Conservation (phyloP, 2,888 invertebrate species). For the Carcina quercana region DNA sequence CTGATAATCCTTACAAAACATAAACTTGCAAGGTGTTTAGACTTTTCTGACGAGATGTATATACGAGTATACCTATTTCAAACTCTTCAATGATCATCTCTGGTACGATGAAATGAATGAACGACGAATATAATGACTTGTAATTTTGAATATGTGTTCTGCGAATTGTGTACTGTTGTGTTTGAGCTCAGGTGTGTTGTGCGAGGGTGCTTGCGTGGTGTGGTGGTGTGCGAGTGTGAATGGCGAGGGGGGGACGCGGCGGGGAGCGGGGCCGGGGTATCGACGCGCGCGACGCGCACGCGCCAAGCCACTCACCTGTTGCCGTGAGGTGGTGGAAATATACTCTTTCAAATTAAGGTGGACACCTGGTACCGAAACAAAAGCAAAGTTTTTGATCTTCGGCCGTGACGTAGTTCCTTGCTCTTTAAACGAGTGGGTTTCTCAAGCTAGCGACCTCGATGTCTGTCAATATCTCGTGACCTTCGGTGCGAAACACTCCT, state of each 20-base stretch:
- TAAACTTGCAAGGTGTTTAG: too few species aligned
- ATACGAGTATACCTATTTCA: too few species aligned
- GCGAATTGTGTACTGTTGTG: too few species aligned
- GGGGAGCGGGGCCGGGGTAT: constrained; percentile 48
- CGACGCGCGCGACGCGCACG: constrained; percentile 65
- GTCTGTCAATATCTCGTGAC: too few species aligned
- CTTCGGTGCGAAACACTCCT: too few species aligned
- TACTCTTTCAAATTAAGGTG: constrained; percentile 67
- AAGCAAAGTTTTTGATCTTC: constrained; percentile 39
- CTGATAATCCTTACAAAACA: too few species aligned
- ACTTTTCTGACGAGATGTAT: too few species aligned
- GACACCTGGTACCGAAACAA: constrained; percentile 66
- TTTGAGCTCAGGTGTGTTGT: neutral
- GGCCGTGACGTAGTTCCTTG: constrained; percentile 8
- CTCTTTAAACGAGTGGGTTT: too few species aligned
- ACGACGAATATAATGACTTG: too few species aligned
- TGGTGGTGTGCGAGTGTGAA: constrained; percentile 56
- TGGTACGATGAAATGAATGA: too few species aligned
- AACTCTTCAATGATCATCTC: too few species aligned
- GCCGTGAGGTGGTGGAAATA: constrained; percentile 67
- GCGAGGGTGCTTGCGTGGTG: constrained; percentile 16
- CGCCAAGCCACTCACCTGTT: constrained; percentile 63
- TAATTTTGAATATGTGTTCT: neutral
- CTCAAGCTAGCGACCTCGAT: too few species aligned
- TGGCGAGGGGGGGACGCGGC: constrained; percentile 44